Conservation (phyloP, 2,113 vertebrate genomes). For the Halichoerus grypus region DNA sequence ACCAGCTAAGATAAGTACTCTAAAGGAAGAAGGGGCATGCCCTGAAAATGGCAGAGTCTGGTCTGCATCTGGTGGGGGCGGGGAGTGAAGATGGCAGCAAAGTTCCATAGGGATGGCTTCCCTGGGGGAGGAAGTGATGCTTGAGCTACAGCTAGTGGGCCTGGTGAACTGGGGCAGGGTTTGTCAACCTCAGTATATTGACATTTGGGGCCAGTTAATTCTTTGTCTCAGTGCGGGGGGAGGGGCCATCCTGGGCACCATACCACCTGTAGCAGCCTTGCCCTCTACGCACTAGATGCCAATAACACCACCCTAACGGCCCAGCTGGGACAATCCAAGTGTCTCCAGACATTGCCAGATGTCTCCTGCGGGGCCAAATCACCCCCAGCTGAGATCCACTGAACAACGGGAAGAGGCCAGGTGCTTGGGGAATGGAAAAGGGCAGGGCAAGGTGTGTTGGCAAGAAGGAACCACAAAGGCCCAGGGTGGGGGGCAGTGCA, state of each 20-base stretch:
- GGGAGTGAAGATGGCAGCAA: not conserved
- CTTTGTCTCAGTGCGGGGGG: not conserved
- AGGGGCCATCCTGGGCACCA: not conserved
- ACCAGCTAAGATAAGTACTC: not conserved
- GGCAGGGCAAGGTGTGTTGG: not conserved
- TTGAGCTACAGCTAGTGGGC: not conserved
- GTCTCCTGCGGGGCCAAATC: not conserved
- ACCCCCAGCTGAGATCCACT: not conserved
- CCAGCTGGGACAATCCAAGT: not conserved
- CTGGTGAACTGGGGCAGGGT: not conserved
- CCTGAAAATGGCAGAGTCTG: not conserved
- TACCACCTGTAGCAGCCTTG: not conserved
- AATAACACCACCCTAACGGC: not conserved
- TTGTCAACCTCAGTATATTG: not conserved
- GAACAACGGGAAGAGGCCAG: not conserved
- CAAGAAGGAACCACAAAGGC: not conserved
- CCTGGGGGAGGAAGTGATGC: fast-evolving
- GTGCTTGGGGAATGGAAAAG: not conserved
- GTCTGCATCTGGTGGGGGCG: not conserved
- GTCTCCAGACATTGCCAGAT: not conserved
- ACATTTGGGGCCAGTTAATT: not conserved
- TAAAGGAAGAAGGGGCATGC: not conserved
- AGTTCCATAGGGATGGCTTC: not conserved
- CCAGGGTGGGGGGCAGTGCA: not conserved
- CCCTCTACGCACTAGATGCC: not conserved